Conservation (phyloP, 2,888 invertebrate genomes). For the Ecdyonurus torrentis region DNA sequence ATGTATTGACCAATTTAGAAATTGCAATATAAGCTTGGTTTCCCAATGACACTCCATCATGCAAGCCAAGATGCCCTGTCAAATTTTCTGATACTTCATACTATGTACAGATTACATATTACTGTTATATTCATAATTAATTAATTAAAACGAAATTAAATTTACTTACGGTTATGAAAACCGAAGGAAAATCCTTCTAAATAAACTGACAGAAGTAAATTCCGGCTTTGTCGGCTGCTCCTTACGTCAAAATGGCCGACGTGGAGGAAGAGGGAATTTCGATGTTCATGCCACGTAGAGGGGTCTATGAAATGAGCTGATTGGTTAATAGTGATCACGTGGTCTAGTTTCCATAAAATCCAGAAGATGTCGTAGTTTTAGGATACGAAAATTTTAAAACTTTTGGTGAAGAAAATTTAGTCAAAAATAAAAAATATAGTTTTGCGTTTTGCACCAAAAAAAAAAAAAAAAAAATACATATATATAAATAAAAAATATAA, state of each 20-base stretch:
- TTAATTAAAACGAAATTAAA: not conserved
- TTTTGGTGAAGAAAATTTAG: no score
- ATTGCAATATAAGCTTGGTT: not conserved
- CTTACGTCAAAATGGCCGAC: conserved; percentile 74
- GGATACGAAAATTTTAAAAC: not conserved
- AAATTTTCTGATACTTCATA: not conserved
- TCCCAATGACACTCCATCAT: not conserved
- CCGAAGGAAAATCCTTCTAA: conserved; percentile 3
- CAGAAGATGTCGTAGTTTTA: not conserved
- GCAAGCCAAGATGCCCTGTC: not conserved
- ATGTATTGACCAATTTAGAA: not conserved
- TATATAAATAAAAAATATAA: no score
- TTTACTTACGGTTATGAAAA: conserved; percentile 7
- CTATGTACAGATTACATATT: not conserved
- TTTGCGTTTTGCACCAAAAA: no score
- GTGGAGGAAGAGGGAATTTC: conserved; percentile 43
- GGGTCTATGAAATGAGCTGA: conserved; percentile 19
- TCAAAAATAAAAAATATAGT: no score
- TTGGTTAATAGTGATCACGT: conserved; percentile 10
- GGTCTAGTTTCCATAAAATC: not conserved
- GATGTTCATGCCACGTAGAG: conserved; percentile 67
- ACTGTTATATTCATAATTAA: not conserved
- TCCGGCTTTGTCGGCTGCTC: conserved; percentile 32
- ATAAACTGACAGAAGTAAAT: conserved; percentile 3
- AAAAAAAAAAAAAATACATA: no score